Percentiles rank a stretch among this genome's conserved stretches.
Conservation (phyloP, 2,888 invertebrate genomes). For the Phaonia tiefii region DNA sequence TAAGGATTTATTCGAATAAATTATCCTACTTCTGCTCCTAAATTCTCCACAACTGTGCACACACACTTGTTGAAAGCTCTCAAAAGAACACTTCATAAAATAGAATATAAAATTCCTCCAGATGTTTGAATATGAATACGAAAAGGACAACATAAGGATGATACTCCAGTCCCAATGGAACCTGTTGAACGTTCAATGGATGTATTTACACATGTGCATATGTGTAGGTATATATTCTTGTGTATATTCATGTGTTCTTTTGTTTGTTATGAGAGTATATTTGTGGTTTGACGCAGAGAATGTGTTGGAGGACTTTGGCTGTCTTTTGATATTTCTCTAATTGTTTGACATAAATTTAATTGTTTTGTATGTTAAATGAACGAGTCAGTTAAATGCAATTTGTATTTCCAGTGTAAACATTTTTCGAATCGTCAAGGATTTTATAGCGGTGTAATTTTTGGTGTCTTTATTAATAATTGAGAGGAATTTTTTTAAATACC, state of each 20-base stretch:
- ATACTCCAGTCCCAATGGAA: not conserved
- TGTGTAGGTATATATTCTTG: too few species aligned
- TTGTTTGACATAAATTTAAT: constrained; percentile 21
- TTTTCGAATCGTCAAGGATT: not conserved
- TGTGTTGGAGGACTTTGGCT: not conserved
- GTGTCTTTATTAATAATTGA: not conserved
- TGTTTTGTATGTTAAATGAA: not conserved
- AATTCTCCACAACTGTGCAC: not conserved
- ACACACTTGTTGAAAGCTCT: not conserved
- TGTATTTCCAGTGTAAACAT: not conserved
- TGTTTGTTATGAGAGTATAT: not conserved
- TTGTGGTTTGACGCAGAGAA: not conserved
- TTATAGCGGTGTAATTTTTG: not conserved
- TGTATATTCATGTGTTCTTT: too few species aligned
- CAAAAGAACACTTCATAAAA: constrained; percentile 21
- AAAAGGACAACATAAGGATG: constrained; percentile 3
- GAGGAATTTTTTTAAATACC: not conserved
- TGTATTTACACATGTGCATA: too few species aligned
- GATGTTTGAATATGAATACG: constrained; percentile 1
- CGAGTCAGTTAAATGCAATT: not conserved
- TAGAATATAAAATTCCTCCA: constrained; percentile 10
- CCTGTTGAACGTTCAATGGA: not conserved
- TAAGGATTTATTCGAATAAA: too few species aligned
- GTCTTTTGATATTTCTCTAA: constrained; percentile 5
- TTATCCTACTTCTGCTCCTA: not conserved